Percentiles rank a stretch among this genome's conserved stretches.
phyloP scores from a whole-genome alignment of 2,113 vertebrate species.

The Coptodon bakossiorum region DNA sequence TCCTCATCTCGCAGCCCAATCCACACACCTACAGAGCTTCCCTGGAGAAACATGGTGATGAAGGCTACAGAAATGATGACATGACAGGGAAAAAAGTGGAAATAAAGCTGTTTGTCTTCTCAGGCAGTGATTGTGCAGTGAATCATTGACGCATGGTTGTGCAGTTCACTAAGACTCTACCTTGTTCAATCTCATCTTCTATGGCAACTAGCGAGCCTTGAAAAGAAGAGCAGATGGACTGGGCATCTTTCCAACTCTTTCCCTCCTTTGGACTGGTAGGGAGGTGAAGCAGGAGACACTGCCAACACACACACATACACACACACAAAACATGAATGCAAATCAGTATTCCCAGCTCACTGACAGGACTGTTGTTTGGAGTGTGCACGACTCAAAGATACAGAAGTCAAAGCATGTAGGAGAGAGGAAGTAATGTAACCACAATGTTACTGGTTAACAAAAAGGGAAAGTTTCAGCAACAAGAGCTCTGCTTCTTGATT shows the following conservation, averaged over 20 bases:
- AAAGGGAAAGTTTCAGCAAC: neutral
- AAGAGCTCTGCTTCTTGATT: neutral
- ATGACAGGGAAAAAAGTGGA: neutral
- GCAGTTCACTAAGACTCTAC: slow-evolving; percentile 53
- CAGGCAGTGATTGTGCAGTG: neutral
- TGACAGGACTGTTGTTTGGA: neutral
- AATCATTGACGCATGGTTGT: neutral
- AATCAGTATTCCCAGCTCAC: neutral
- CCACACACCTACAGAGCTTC: slow-evolving; percentile 80
- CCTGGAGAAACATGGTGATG: slow-evolving; percentile 89
- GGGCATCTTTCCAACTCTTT: slow-evolving; percentile 81
- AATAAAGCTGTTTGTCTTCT: neutral
- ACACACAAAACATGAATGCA: neutral
- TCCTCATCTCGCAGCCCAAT: slow-evolving; percentile 78
- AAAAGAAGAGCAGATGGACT: slow-evolving; percentile 74
- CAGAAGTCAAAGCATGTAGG: neutral
- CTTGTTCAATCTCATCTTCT: slow-evolving; percentile 87
- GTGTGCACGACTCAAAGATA: neutral
- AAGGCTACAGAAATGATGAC: slow-evolving; percentile 73
- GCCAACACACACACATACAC: neutral
- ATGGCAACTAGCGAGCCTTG: slow-evolving; percentile 78
- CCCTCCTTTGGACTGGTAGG: slow-evolving; percentile 70
- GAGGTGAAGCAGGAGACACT: slow-evolving; percentile 87
- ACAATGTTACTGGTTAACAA: neutral
- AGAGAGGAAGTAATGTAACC: neutral